Percentiles rank a stretch among this genome's conserved stretches.
Conservation (phyloP, 2,113 vertebrate genomes). For the Stomatorhinus ivindoensis region DNA sequence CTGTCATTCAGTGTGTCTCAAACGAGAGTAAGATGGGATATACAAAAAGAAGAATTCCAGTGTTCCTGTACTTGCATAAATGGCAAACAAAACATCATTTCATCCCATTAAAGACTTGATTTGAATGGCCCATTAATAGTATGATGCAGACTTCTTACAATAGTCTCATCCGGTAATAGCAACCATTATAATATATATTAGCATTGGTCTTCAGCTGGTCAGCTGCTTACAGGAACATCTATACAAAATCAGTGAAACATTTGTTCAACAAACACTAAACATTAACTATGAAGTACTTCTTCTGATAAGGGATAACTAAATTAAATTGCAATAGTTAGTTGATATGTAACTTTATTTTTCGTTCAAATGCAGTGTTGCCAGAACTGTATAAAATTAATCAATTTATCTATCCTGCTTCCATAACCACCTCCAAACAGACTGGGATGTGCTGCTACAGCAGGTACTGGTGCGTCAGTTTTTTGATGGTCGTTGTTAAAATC, state of each 20-base stretch:
- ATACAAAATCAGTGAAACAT: neutral
- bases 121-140: neutral
- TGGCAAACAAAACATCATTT: neutral
- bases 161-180: neutral
- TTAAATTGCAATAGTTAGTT: neutral
- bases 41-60: neutral
- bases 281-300: neutral
- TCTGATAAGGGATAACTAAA: neutral
- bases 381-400: neutral
- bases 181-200: neutral
- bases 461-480: neutral
- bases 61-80: neutral
- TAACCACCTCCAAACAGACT: neutral
- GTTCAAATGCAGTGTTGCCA: neutral
- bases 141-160: neutral
- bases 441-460: neutral
- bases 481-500: neutral
- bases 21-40: neutral
- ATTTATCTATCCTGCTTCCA: neutral
- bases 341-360: neutral
- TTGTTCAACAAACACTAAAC: neutral
- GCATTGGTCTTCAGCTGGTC: neutral
- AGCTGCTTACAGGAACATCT: neutral
- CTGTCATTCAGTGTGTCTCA: neutral
- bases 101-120: neutral